These are phyloP conservation scores for Paratrypauchen microcephalus DNA, from an alignment of 2,797 vertebrate genomes.

Conservation along the genomic window DNA sequence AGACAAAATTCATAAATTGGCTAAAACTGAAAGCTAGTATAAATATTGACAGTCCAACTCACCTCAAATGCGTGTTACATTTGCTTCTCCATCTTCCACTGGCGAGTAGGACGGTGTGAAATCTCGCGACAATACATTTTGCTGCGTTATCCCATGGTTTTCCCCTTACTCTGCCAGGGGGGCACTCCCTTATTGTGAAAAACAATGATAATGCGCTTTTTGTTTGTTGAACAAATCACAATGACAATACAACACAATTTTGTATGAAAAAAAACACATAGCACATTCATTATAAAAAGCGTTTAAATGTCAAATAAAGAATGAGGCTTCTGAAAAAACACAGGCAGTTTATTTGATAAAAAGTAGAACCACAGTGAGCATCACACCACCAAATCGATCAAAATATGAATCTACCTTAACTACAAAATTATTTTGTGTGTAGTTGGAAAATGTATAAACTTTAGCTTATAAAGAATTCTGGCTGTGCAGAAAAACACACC, in stretches of 20 bases:
- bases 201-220: slow-evolving; percentile 24
- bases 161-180: slow-evolving; percentile 22
- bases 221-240: slow-evolving; percentile 5
- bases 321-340: not conserved
- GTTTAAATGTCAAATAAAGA: slow-evolving; percentile 23
- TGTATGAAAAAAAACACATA: not conserved
- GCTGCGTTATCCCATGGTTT: slow-evolving; percentile 37
- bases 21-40: slow-evolving; percentile 11
- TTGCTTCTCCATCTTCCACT: slow-evolving; percentile 85
- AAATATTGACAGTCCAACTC: slow-evolving; percentile 62
- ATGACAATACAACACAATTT: slow-evolving; percentile 1
- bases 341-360: not conserved
- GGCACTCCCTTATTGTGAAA: slow-evolving; percentile 60
- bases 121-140: slow-evolving; percentile 76
- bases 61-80: slow-evolving; percentile 81
- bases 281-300: not conserved
- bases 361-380: not conserved
- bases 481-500: no score
- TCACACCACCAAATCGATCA: not conserved
- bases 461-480: no score
- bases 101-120: slow-evolving; percentile 62
- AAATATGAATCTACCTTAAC: not conserved
- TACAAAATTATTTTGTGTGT: no score
- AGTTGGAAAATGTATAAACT: no score
- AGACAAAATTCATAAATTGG: not conserved